Base-by-base conservation (phyloP, 2,797 vertebrate species). In the Caiman crocodilus region DNA sequence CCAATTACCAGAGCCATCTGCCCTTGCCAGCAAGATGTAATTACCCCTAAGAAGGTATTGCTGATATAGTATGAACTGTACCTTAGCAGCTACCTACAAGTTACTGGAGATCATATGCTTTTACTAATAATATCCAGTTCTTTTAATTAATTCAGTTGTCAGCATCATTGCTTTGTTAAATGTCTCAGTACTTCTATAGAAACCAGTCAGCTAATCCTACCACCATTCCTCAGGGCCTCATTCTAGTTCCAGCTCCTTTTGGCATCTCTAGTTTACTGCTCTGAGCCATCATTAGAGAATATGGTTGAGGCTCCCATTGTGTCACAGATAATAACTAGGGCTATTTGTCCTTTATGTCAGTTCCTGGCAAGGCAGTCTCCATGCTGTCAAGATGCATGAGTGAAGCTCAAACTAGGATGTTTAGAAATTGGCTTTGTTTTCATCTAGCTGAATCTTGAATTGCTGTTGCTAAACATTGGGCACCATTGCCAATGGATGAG, bases 371-470 rank as follows among this genome's bases (percentile, higher is more conserved):
- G 61, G 57, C 63, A 79, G 58, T 73, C n/a, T 75, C 82, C 71
- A 73, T 3, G 4, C 61, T 88, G 58, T 67, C 64, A 69, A 73
- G 81, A 59, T 57, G 58, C 57, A 76, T 56, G 73, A 89, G 67
- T 65, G 18, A 11, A 55, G 87, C 6, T 50, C n/a, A 67, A 63
- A 80, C 20, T 58, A 74, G 85, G 28, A 76, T 76, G 69, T 67
- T 71, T 57, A 87, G 77, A 89, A 90, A 92, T 10, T 75, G 32
- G 57, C 77, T 87, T 73, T 80, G 74, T 75, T 79, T 88, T 35
- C 64, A 7, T 81, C 69, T 79, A 59, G 26, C 58, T 50, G 59
- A 90, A 75, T 57, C 87, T 20, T 71, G 76, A 93, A 84, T 21
- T 75, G 4, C 7, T 87, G 6, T 26, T 86, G 20, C 73, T 84